These are phyloP conservation scores for Tragelaphus imberbis DNA, from an alignment of 2,113 vertebrate genomes.

Conservation along the genomic window DNA sequence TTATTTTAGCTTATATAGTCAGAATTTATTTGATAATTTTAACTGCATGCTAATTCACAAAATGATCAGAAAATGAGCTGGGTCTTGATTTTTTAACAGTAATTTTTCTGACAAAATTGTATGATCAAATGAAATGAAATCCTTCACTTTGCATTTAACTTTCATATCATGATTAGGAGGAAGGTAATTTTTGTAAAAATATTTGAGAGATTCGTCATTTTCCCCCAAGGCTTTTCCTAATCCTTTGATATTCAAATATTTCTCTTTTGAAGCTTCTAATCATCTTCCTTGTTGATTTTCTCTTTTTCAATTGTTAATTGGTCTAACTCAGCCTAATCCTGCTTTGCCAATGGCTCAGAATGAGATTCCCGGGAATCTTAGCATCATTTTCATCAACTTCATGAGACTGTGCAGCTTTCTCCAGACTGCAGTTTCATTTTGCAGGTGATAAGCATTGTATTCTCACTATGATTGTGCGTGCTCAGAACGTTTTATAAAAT, in stretches of 20 bases:
- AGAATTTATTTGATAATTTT: slow-evolving; percentile 72
- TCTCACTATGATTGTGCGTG: not conserved
- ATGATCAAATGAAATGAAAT: slow-evolving; percentile 71
- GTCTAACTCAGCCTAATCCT: slow-evolving; percentile 52
- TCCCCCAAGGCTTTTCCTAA: slow-evolving; percentile 47
- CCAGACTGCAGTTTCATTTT: not conserved
- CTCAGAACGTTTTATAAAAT: slow-evolving; percentile 41
- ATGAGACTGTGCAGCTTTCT: not conserved
- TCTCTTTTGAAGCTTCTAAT: slow-evolving; percentile 72
- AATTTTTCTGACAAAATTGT: slow-evolving; percentile 75
- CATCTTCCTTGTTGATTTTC: slow-evolving; percentile 68
- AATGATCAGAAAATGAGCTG: slow-evolving; percentile 69
- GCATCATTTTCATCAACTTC: slow-evolving; percentile 1
- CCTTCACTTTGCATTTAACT: slow-evolving; percentile 67
- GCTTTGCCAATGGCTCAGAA: slow-evolving; percentile 45
- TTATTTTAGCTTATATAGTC: slow-evolving; percentile 57
- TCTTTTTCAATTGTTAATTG: slow-evolving; percentile 68
- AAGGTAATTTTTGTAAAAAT: slow-evolving; percentile 76
- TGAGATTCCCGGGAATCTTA: not conserved
- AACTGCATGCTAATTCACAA: slow-evolving; percentile 63
- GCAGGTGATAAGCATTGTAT: not conserved
- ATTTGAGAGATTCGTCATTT: slow-evolving; percentile 72
- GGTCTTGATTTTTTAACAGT: slow-evolving; percentile 69
- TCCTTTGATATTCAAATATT: slow-evolving; percentile 76
- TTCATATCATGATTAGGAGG: slow-evolving; percentile 70